A percentile compares a stretch with the other conserved stretches of the same genome.
phyloP scores from a whole-genome alignment of 1,140 invertebrate species.

The Halesus radiatus region DNA sequence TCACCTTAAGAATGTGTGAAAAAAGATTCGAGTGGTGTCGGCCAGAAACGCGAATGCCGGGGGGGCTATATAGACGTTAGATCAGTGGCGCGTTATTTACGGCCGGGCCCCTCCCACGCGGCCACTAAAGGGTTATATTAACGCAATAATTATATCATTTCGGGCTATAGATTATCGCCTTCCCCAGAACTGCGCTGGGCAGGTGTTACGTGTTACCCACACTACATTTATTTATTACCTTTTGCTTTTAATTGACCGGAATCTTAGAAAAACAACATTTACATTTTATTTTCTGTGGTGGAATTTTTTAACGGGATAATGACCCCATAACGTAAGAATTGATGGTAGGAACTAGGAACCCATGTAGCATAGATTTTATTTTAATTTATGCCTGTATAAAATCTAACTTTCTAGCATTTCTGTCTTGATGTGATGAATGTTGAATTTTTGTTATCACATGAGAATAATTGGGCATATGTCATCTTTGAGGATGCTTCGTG shows the following conservation, averaged over 20 bases:
- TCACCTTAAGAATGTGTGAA: not conserved
- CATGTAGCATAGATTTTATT: too few relatives aligned
- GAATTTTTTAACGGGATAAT: too few relatives aligned
- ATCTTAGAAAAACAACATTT: conserved; percentile 12
- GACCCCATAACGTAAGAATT: too few relatives aligned
- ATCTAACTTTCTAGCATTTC: too few relatives aligned
- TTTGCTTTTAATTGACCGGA: not conserved
- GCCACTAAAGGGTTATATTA: conserved; percentile 3
- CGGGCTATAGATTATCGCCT: conserved; percentile 9
- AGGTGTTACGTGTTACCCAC: not conserved
- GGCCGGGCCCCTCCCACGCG: conserved; percentile 1
- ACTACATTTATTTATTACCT: not conserved
- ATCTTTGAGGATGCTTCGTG: too few relatives aligned
- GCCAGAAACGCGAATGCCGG: not conserved
- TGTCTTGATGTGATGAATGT: too few relatives aligned
- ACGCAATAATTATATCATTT: conserved; percentile 23
- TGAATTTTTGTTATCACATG: too few relatives aligned
- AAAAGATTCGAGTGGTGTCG: not conserved
- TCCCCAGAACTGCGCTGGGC: not conserved
- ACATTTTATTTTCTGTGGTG: not conserved
- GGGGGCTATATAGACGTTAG: not conserved
- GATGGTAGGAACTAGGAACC: too few relatives aligned
- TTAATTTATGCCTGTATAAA: too few relatives aligned
- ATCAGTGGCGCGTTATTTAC: conserved; percentile 23
- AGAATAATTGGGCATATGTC: too few relatives aligned